Evolutionary conservation across 2,888 invertebrate genomes (phyloP), one percentile per base, ranked within the genome.

Genomic region (Lucinisca nassula): DNA sequence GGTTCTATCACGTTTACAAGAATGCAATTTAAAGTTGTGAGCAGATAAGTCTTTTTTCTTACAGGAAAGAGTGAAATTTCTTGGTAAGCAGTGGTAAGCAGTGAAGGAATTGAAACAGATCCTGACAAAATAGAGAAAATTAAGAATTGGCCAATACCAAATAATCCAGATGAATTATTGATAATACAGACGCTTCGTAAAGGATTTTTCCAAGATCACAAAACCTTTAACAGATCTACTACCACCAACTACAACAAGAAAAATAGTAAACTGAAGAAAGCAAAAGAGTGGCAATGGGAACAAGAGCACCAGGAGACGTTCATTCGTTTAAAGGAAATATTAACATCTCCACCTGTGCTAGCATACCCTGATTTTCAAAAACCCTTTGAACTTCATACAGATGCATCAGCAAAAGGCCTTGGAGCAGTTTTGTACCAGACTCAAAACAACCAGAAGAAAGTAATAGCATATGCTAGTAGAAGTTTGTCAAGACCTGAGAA

Each of bases 361-460:
- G 79, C 40, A 30, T 82, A 70, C 49, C 75, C 82, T 2, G 67
- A 81, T 55, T 88, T 58, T 58, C 45, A 51, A 24, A 37, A 45
- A 17, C 88, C 84, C 0, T 90, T 88, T 67, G 83, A 86, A 37
- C 49, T 90, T 0, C 82, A 86, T 24, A 76, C 74, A 27, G 80
- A 88, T 78, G 90, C 90, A 12, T 51, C 67, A 30, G 12, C 14
- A n/a, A 32, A 51, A 21, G 88, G 82, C 8, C 51, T 87, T 0
- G 88, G 87, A 21, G 88, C 91, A 1, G 83, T 91, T 0, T 55
- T 90, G 0, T 90, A 82, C 38, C 85, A 91, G 58, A 30, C 51
- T 0, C 80, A 83, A n/a, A 83, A 84, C 14, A 83, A 76, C 4
- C 4, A 35, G 30, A 79, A 83, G 21, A 51, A 78, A 49, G 85